phyloP scores from a whole-genome alignment of 2,797 vertebrate genomes.

The Heliangelus exortis region DNA sequence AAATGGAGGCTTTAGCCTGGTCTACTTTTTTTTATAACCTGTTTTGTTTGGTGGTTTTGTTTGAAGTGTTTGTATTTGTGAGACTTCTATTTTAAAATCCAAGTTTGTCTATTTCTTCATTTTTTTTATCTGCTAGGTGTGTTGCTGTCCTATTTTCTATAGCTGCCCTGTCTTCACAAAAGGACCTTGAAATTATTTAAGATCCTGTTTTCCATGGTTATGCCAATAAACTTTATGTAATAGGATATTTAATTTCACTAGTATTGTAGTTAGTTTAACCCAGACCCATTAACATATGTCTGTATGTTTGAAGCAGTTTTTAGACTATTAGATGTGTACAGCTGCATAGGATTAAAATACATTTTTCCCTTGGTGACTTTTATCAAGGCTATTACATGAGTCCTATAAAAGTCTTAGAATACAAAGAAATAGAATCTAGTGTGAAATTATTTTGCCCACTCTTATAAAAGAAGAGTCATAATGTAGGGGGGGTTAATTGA shows the following conservation, averaged over 20 bases:
- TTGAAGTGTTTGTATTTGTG: not conserved
- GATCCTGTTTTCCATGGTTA: not conserved
- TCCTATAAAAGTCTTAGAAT: slow-evolving; percentile 8
- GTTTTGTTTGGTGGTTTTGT: not conserved
- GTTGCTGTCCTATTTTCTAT: not conserved
- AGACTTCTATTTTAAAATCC: not conserved
- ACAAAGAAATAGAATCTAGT: not conserved
- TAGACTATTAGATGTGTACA: slow-evolving; percentile 1
- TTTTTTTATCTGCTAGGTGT: not conserved
- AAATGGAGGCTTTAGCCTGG: not conserved
- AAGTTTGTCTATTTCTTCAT: not conserved
- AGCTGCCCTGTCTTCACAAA: not conserved
- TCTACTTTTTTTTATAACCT: not conserved
- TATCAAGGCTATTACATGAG: not conserved
- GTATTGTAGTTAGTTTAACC: slow-evolving; percentile 2
- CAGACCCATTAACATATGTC: not conserved
- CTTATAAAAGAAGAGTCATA: not conserved
- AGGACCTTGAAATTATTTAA: slow-evolving; percentile 54
- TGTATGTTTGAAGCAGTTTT: slow-evolving; percentile 12
- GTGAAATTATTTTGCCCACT: not conserved
- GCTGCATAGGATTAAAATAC: slow-evolving; percentile 15
- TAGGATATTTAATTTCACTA: slow-evolving; percentile 10
- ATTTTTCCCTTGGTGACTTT: not conserved
- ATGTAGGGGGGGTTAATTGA: not conserved
- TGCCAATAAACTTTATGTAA: not conserved